Evolutionary conservation across 2,797 vertebrate species (phyloP), one percentile per base, ranked within the genome.

Genomic region (Ptychobarbus kaznakovi): DNA sequence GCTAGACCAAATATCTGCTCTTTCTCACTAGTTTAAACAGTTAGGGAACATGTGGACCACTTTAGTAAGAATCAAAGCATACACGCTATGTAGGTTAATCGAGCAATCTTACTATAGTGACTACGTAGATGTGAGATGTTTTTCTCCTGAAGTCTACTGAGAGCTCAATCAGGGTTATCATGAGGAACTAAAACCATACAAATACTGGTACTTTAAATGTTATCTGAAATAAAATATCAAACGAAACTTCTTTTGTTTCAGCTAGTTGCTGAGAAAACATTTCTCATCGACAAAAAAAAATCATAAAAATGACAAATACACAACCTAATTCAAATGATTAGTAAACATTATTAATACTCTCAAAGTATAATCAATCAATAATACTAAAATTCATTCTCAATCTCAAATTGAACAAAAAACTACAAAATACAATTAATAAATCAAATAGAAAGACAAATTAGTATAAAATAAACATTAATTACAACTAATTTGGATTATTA

Each of bases 1-100:
- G 20, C 28, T 65, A 46, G 68, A 22, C 78, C 35, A 80, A 51
- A 70, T 78, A 81, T 80, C 69, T 86, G 82, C 68, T 12, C 10
- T 81, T 86, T 86, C 35, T 80, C 82, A 76, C 38, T 66, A 25
- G 58, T 3, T 75, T 49, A 51, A 49, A 66, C 5, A 49, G 32
- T 76, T 40, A 38, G 44, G 32, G 53, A 22, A 76, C 3, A 44
- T 40, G 20, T 65, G 13, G 72, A 73, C 35, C 72, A 38, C 42
- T 56, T 51, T 65, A 73, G 81, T 20, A 83, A 83, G 42, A 25
- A 63, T 35, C 15, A 38, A 83, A 66, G 40, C 72, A 74, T 49
- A 32, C 25, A 46, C 18, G 32, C 38, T 32, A 4, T 15, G 68
- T 13, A 25, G 35, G 28, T 6, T 58, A n/a, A 42, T 42, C 13